phyloP scores from a whole-genome alignment of 2,113 vertebrate genomes.

The Psittacara wagleri region DNA sequence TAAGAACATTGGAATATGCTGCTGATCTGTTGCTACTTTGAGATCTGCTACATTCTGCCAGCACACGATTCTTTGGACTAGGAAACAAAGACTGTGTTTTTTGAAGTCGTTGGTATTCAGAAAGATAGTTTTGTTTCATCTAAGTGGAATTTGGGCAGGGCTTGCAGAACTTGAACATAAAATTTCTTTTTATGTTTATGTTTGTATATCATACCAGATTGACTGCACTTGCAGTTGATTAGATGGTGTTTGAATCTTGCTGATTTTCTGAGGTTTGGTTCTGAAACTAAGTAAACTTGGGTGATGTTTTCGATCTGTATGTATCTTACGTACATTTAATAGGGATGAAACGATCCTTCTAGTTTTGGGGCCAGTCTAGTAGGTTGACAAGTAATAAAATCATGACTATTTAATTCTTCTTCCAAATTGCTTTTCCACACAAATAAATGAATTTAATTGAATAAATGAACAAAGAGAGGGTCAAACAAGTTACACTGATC shows the following conservation, averaged over 20 bases:
- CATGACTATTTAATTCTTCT: neutral
- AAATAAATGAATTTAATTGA: neutral
- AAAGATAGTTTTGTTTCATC: neutral
- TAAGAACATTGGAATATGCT: neutral
- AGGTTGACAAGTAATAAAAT: neutral
- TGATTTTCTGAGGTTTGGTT: neutral
- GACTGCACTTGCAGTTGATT: neutral
- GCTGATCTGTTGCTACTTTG: neutral
- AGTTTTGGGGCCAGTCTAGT: neutral
- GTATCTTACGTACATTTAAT: neutral
- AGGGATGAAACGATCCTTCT: neutral
- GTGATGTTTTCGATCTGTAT: neutral
- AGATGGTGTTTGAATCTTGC: neutral
- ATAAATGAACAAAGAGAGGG: neutral
- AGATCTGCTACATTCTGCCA: neutral
- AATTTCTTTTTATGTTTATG: neutral
- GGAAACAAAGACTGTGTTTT: neutral
- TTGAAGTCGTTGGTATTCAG: neutral
- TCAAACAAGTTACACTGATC: neutral
- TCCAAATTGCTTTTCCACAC: neutral
- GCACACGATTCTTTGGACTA: neutral
- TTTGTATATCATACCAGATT: neutral
- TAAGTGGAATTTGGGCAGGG: neutral
- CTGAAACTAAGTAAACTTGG: neutral
- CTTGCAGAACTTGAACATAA: neutral